Conservation (phyloP, 2,797 vertebrate genomes). For the Paguma larvata region DNA sequence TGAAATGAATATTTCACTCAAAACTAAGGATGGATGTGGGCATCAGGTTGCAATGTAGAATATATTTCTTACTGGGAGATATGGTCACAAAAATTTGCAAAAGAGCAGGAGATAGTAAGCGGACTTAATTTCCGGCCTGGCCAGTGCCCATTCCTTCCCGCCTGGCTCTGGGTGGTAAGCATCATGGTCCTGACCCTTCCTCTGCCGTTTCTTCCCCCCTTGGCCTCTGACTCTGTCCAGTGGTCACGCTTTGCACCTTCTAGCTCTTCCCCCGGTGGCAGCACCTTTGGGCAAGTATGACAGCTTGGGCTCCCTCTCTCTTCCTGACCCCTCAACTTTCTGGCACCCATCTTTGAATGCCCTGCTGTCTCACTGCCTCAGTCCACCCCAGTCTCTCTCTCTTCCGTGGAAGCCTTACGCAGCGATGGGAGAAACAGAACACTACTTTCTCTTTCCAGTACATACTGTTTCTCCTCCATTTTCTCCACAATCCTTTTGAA, state of each 20-base stretch:
- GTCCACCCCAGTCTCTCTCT: not conserved
- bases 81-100: not conserved
- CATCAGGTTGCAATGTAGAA: not conserved
- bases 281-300: constrained; percentile 7
- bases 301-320: not conserved
- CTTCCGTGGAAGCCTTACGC: not conserved
- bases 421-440: not conserved
- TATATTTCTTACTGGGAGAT: constrained; percentile 19
- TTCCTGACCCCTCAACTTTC: not conserved
- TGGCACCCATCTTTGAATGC: not conserved
- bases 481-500: constrained; percentile 30
- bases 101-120: not conserved
- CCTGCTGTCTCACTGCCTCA: not conserved
- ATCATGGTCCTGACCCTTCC: not conserved
- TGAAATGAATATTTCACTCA: constrained; percentile 40
- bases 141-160: not conserved
- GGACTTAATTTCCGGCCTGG: not conserved
- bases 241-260: not conserved
- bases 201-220: not conserved
- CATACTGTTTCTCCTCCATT: not conserved
- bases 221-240: not conserved
- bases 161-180: not conserved
- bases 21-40: not conserved
- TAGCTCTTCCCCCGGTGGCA: not conserved
- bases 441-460: constrained; percentile 15